Percentiles rank a stretch among this genome's conserved stretches.
Conservation (phyloP, 1,140 invertebrate species). For the Thalassaphorura encarpata region DNA sequence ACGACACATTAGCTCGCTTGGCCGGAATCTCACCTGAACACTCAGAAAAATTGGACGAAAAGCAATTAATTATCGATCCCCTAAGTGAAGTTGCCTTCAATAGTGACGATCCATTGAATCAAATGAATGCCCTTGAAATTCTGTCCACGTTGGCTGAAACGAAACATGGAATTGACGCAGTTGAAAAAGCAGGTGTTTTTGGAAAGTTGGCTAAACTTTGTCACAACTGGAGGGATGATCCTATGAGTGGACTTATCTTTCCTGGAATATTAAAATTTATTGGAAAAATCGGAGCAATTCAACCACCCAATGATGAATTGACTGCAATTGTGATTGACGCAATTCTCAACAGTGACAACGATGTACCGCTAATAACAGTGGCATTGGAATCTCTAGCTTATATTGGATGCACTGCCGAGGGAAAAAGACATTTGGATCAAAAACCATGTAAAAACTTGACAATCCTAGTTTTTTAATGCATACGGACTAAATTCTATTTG, state of each 20-base stretch:
- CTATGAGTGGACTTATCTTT: conserved; percentile 18
- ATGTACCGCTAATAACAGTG: conserved; percentile 7
- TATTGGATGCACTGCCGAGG: conserved; percentile 26
- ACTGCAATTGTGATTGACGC: conserved; percentile 20
- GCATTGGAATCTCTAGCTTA: conserved; percentile 25
- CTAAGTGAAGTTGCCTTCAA: conserved; percentile 9
- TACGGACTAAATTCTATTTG: not conserved
- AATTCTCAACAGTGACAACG: conserved; percentile 2
- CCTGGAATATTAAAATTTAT: conserved; percentile 29
- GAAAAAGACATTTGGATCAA: conserved; percentile 12
- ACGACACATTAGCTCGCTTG: conserved; percentile 23
- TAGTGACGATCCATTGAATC: conserved; percentile 13
- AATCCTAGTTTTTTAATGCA: not conserved
- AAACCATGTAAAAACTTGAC: not conserved
- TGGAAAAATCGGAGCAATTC: conserved; percentile 22
- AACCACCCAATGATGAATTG: conserved; percentile 14
- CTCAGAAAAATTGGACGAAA: conserved; percentile 15
- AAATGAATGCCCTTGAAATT: conserved; percentile 31
- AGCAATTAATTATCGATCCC: conserved; percentile 11
- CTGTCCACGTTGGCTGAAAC: conserved; percentile 20
- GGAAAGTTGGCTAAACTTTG: conserved; percentile 15
- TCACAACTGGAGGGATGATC: conserved; percentile 17
- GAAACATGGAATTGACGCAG: conserved; percentile 18
- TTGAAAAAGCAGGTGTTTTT: conserved; percentile 13
- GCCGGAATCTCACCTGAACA: conserved; percentile 6